Evolutionary conservation across 2,113 vertebrate species (phyloP).

Genomic region (Eulemur macaco): DNA sequence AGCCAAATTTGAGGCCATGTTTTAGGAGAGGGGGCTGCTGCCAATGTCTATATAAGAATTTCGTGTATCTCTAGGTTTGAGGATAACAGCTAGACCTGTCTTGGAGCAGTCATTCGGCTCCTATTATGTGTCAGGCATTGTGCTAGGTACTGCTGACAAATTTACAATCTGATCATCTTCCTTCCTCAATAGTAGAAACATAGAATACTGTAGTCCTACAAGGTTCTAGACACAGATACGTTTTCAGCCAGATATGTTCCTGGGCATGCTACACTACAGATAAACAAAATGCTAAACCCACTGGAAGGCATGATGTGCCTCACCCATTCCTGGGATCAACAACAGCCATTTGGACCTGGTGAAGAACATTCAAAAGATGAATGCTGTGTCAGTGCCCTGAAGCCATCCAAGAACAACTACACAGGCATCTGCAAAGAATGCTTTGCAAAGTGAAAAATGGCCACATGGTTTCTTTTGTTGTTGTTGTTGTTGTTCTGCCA

Average conservation of each 20-base stretch:
- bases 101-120: not conserved
- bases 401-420: conserved; percentile 76
- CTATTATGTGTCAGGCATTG: not conserved
- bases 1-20: not conserved
- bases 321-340: not conserved
- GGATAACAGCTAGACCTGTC: not conserved
- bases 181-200: not conserved
- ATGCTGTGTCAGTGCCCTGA: conserved; percentile 56
- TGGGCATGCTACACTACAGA: not conserved
- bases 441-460: conserved; percentile 66
- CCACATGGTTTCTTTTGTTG: conserved; percentile 53
- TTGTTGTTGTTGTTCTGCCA: conserved; percentile 62
- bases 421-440: conserved; percentile 64
- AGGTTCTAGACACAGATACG: not conserved
- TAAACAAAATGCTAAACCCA: not conserved
- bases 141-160: not conserved
- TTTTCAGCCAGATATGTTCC: not conserved
- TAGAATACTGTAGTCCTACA: not conserved
- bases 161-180: not conserved
- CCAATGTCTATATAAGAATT: not conserved
- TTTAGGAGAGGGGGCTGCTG: not conserved
- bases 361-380: conserved; percentile 67
- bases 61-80: not conserved
- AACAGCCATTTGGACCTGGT: conserved; percentile 52
- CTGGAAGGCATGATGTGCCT: not conserved